Conservation (phyloP, 2,888 invertebrate species). For the Xestia rhomboidea region DNA sequence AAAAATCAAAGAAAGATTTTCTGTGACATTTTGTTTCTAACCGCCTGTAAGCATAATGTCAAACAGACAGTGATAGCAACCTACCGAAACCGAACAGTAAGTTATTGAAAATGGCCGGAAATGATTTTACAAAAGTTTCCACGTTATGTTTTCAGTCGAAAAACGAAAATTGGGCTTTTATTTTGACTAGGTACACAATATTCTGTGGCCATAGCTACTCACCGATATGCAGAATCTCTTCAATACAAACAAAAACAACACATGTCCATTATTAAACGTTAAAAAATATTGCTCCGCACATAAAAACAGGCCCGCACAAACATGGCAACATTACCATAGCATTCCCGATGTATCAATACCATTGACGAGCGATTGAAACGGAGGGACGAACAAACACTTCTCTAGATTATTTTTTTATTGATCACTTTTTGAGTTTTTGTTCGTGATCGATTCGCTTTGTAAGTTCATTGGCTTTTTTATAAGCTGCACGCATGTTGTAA, state of each 20-base stretch:
- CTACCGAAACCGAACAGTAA: no score
- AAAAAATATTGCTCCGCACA: conserved; percentile 4
- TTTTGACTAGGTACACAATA: not conserved
- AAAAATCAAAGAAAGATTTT: no score
- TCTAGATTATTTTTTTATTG: conserved; percentile 72
- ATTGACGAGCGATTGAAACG: conserved; percentile 43
- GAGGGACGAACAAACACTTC: conserved; percentile 70
- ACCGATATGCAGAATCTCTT: not conserved
- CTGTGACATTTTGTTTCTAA: no score
- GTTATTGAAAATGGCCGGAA: no score
- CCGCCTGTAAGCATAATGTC: no score
- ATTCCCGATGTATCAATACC: conserved; percentile 44
- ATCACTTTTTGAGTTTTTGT: conserved; percentile 57
- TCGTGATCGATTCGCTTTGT: conserved; percentile 47
- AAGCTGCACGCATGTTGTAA: not conserved
- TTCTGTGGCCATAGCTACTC: not conserved
- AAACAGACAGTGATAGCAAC: no score
- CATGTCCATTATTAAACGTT: not conserved
- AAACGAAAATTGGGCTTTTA: not conserved
- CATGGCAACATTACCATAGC: conserved; percentile 41
- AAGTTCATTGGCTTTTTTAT: conserved; percentile 12
- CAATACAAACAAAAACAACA: not conserved
- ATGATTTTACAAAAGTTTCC: not conserved
- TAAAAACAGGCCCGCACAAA: conserved; percentile 21
- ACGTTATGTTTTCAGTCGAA: not conserved